Conservation (phyloP, 2,797 vertebrate species). For the Acipenser transmontanus region DNA sequence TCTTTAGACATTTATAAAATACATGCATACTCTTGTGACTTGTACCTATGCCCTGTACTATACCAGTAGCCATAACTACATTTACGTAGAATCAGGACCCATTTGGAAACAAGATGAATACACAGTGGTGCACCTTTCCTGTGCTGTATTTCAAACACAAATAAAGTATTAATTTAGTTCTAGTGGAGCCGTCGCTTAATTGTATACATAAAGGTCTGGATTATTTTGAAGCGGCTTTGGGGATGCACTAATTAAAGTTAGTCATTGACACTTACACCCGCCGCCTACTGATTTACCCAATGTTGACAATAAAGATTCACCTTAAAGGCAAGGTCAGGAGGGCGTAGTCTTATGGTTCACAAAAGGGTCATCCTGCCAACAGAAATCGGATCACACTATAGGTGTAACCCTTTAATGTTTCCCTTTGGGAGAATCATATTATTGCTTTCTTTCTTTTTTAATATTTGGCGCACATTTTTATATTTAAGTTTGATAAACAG, state of each 20-base stretch:
- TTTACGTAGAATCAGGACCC: too few relatives aligned
- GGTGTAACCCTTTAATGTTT: slow-evolving; percentile 33
- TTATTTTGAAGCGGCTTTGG: neutral
- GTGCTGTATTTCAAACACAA: too few relatives aligned
- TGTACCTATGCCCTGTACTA: too few relatives aligned
- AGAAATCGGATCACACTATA: slow-evolving; percentile 35
- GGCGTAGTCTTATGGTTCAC: slow-evolving; percentile 60
- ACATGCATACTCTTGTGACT: too few relatives aligned
- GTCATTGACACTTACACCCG: slow-evolving; percentile 36
- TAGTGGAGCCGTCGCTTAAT: neutral
- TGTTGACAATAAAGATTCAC: slow-evolving; percentile 44
- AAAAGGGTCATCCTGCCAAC: slow-evolving; percentile 51
- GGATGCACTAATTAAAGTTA: slow-evolving; percentile 23
- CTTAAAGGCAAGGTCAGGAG: slow-evolving; percentile 62
- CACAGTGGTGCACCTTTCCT: too few relatives aligned
- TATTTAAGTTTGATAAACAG: too few relatives aligned
- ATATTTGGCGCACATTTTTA: too few relatives aligned
- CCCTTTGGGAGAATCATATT: slow-evolving; percentile 11
- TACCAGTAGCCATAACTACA: too few relatives aligned
- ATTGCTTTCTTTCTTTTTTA: neutral
- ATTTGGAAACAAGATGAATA: too few relatives aligned
- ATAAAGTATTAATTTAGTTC: slow-evolving; percentile 2
- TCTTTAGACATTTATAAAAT: too few relatives aligned
- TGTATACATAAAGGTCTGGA: neutral
- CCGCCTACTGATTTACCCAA: slow-evolving; percentile 32